These are phyloP conservation scores for Diadophis punctatus DNA, from an alignment of 2,113 vertebrate species.

Conservation along the genomic window DNA sequence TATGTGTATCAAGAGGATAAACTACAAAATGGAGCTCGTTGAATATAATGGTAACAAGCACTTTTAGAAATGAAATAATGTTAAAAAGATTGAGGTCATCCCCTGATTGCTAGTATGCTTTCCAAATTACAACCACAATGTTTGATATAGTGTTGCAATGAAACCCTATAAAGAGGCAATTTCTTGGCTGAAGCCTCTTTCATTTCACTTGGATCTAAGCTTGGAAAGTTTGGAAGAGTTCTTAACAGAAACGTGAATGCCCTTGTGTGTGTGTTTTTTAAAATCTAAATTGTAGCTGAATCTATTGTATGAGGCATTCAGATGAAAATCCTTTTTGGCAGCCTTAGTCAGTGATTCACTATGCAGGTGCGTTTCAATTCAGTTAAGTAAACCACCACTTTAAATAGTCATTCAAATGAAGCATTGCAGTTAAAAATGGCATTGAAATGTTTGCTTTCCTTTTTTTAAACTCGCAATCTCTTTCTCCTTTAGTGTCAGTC, in stretches of 20 bases:
- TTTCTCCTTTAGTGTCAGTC: neutral
- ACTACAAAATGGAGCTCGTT: neutral
- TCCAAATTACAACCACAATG: neutral
- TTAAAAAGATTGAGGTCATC: neutral
- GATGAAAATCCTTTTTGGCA: slow-evolving; percentile 16
- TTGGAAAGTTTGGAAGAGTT: neutral
- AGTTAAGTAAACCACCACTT: slow-evolving; percentile 54
- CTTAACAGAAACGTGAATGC: accelerated
- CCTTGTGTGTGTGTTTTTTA: neutral
- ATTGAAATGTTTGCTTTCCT: slow-evolving; percentile 60
- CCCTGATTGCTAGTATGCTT: neutral
- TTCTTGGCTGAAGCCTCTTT: neutral
- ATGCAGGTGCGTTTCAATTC: slow-evolving; percentile 65
- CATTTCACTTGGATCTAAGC: neutral
- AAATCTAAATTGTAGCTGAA: neutral
- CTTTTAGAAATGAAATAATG: neutral
- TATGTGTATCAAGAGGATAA: neutral
- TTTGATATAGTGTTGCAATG: neutral
- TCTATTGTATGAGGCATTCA: accelerated
- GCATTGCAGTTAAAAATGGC: slow-evolving; percentile 61
- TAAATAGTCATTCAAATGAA: slow-evolving; percentile 48
- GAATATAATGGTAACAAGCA: neutral
- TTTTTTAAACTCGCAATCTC: slow-evolving; percentile 24
- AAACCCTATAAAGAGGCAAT: accelerated
- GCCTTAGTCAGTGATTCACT: slow-evolving; percentile 32